Evolutionary conservation across 2,797 vertebrate species (phyloP), one percentile per base, ranked within the genome.

Genomic region (Lophura swinhoii): DNA sequence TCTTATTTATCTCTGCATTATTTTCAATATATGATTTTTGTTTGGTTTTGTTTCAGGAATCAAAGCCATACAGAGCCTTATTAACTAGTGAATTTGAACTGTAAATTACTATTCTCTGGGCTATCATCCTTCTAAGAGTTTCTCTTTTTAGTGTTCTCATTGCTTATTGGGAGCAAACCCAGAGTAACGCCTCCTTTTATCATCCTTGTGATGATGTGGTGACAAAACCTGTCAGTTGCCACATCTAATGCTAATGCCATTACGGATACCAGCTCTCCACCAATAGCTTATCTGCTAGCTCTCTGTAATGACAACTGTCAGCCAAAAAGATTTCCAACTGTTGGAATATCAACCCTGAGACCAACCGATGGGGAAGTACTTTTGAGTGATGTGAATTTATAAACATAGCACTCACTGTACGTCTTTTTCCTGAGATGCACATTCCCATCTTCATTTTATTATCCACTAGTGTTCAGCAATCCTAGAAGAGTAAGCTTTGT

Each of bases 171-270:
- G 94, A 58, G 21, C 55, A 70, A 80, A 83, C 8, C 13, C 49
- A 80, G 49, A 80, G 76, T 44, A 71, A 56, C 53, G 77, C 58
- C 49, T 78, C 33, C 28, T 74, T 83, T 85, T 85, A 56, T 68
- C 66, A 24, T 62, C 24, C 58, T 33, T 64, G 59, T 66, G 58
- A 85, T 78, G 64, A 4, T 64, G 58, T 68, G 71, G 49, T 91
- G 91, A 89, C 84, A 85, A 92, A 88, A 87, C 29, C 44, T 93
- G 75, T 91, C 84, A 66, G 58, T 44, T 93, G 48, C 62, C 91
- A 83, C 29, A 60, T 49, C 66, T 85, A 37, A 37, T 37, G 46
- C 68, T 56, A 77, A 49, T 69, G 58, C 44, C 49, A 24, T 88
- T 84, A 92, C 74, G 85, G 87, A 76, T 49, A 87, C 66, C 64